Conservation (phyloP, 1,140 invertebrate species). For the Parapsyche elsis region DNA sequence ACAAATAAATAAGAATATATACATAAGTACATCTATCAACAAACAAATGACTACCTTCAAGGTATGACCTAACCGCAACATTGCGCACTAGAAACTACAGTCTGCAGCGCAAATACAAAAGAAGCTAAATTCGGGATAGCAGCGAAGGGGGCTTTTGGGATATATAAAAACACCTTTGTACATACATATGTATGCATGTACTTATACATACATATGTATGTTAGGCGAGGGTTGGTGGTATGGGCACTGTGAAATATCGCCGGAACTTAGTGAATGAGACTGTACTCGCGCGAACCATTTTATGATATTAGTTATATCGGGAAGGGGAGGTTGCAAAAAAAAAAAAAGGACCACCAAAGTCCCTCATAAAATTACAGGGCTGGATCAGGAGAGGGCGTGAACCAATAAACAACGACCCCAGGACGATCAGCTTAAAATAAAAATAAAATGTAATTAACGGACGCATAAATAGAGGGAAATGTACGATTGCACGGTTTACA, state of each 20-base stretch:
- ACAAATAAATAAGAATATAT: too few species aligned
- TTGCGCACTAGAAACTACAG: background rate
- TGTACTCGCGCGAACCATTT: slow-evolving; percentile 37
- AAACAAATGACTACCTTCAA: too few species aligned
- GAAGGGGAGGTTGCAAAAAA: slow-evolving; percentile 47
- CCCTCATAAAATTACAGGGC: slow-evolving; percentile 30
- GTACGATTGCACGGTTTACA: background rate
- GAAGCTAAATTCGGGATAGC: slow-evolving; percentile 27
- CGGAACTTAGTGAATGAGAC: slow-evolving; percentile 48
- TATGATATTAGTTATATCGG: slow-evolving; percentile 52
- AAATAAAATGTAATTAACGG: slow-evolving; percentile 7
- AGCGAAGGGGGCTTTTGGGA: slow-evolving; percentile 1
- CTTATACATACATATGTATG: too few species aligned
- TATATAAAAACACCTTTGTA: background rate
- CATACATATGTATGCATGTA: too few species aligned
- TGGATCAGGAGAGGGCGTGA: background rate
- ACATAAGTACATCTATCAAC: too few species aligned
- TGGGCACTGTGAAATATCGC: slow-evolving; percentile 44
- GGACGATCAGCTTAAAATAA: background rate
- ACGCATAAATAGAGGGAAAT: background rate
- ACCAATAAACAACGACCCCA: slow-evolving; percentile 8
- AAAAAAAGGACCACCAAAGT: slow-evolving; percentile 9
- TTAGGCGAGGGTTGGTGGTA: background rate
- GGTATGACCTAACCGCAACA: background rate
- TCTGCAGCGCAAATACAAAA: slow-evolving; percentile 36